Conservation (phyloP, 2,113 vertebrate genomes). For the Cheirogaleus medius region DNA sequence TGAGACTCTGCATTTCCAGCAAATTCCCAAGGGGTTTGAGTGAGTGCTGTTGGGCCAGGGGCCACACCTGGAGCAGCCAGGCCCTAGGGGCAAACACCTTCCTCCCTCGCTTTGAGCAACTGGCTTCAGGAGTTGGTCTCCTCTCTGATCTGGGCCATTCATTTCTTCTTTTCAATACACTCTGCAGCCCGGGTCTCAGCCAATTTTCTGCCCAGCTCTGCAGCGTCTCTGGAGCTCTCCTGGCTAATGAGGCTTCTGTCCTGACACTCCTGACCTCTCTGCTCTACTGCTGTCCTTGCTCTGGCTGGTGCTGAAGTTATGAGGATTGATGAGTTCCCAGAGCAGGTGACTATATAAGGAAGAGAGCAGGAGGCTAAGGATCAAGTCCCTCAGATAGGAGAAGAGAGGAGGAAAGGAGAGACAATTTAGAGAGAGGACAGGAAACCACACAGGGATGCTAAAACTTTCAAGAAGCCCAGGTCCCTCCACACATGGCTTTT, state of each 20-base stretch:
- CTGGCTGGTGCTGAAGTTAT: neutral
- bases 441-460: neutral
- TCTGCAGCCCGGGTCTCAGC: neutral
- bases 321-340: neutral
- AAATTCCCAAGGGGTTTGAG: neutral
- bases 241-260: neutral
- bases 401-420: neutral
- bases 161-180: neutral
- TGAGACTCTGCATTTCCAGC: neutral
- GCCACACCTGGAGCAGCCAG: neutral
- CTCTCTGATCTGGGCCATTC: neutral
- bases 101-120: neutral
- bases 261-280: neutral
- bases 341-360: neutral
- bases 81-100: neutral
- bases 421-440: neutral
- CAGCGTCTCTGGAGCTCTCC: neutral
- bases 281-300: neutral
- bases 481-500: neutral
- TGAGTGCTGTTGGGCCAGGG: neutral
- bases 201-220: neutral
- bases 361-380: neutral
- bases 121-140: neutral
- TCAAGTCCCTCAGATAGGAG: neutral
- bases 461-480: neutral